Evolutionary conservation across 2,113 vertebrate genomes (phyloP).

Genomic region (Aspiorhynchus laticeps): DNA sequence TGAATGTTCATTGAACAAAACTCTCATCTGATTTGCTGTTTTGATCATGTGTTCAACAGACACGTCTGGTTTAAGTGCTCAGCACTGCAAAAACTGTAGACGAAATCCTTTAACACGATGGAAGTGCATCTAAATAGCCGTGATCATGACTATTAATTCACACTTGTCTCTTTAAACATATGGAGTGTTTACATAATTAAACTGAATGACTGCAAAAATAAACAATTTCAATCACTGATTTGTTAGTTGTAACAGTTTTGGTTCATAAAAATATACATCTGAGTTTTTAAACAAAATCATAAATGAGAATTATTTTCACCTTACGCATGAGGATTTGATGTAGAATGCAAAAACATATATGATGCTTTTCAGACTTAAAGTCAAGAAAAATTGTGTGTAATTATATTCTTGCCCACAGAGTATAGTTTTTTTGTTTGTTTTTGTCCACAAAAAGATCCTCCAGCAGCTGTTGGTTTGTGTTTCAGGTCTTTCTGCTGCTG

Average conservation of each 20-base stretch:
- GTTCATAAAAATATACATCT: no score
- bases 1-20: not conserved
- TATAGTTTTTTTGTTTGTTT: no score
- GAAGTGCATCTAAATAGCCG: not conserved
- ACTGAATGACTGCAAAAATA: no score
- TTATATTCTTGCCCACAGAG: not conserved
- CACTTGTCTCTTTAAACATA: no score
- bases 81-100: no score
- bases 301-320: not conserved
- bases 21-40: not conserved
- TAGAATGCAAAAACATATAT: not conserved
- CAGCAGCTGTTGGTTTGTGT: not conserved
- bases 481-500: not conserved
- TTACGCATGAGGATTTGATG: not conserved
- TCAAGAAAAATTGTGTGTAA: not conserved
- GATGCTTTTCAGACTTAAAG: not conserved
- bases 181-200: no score
- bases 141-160: not conserved
- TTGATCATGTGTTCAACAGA: not conserved
- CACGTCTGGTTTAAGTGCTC: not conserved
- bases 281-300: no score
- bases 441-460: not conserved
- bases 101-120: no score
- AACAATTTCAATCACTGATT: no score
- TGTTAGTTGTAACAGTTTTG: no score